Base-by-base conservation (phyloP, 2,113 vertebrate genomes). In the Anser brachyrhynchus region DNA sequence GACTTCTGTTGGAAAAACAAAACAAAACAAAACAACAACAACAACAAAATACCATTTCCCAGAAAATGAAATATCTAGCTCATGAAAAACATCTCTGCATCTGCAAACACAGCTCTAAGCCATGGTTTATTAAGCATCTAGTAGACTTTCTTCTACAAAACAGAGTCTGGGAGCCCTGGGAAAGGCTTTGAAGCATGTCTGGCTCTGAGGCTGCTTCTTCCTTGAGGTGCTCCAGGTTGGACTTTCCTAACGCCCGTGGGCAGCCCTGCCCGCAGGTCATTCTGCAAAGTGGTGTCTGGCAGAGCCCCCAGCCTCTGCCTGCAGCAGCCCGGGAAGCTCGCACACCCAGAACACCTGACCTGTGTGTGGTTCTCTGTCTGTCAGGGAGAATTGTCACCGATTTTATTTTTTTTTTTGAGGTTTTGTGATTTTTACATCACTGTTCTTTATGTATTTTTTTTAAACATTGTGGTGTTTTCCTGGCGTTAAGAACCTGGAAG, bases 341-440 rank as follows among this genome's bases (percentile, higher is more conserved):
- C 51, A 26, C 51, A 13, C 23, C 51, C 51, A 26, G 51, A 22
- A 62, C 35, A 17, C 12, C 26, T 8, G 11, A 3, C 43, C 13
- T 13, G 16, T 1, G 25, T 35, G 51, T 16, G 17, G 13, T 11
- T 46, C 31, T 2, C 23, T 1, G 0, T 2, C 44, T 11, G 11
- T 5, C 4, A 4, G 9, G 33, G 31, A 16, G 22, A 16, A 43
- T 5, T 4, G 21, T 29, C 39, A 55, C 21, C 14, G 3, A 8
- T 22, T 31, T 21, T 46, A 52, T 57, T 44, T 21, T 46, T 49
- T 49, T 41, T 58, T 57, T n/a, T 25, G 18, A 58, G 9, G 23
- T 25, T 83, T 74, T 37, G 17, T 14, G 37, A 20, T 54, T 83
- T 65, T 71, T 37, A 29, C 12, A 5, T 43, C 17, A 7, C 35